phyloP scores from a whole-genome alignment of 2,888 invertebrate genomes.

The Yponomeuta cagnagella region DNA sequence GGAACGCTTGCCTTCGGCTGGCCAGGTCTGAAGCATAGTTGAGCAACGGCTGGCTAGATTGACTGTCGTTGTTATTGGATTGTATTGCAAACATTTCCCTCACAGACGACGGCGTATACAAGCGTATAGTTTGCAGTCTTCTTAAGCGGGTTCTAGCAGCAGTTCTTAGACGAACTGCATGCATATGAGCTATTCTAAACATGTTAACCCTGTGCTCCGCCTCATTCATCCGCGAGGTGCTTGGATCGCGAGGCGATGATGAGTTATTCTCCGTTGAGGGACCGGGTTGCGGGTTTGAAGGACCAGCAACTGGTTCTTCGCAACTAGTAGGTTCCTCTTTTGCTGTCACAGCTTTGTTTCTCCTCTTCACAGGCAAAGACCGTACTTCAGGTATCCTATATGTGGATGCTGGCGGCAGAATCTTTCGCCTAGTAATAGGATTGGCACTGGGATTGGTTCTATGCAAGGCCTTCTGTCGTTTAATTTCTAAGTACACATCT shows the following conservation, averaged over 20 bases:
- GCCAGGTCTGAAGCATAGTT: conserved; percentile 29
- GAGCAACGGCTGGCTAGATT: conserved; percentile 30
- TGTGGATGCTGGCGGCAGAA: conserved; percentile 48
- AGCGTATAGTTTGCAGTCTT: conserved; percentile 57
- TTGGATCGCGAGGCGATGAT: conserved; percentile 19
- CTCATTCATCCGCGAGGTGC: conserved; percentile 39
- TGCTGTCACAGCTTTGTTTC: conserved; percentile 19
- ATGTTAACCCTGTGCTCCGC: conserved; percentile 57
- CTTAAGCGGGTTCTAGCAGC: conserved; percentile 57
- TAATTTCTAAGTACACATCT: conserved; percentile 56
- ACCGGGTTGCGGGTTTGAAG: conserved; percentile 34
- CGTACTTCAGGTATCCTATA: conserved; percentile 59
- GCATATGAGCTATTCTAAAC: conserved; percentile 60
- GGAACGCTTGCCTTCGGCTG: conserved; percentile 29
- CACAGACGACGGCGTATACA: conserved; percentile 62
- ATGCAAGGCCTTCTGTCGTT: conserved; percentile 58
- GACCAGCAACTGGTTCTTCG: conserved; percentile 52
- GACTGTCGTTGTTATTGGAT: conserved; percentile 35
- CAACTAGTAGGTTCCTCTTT: conserved; percentile 30
- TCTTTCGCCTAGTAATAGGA: conserved; percentile 50
- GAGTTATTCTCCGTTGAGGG: conserved; percentile 26
- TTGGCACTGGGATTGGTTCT: conserved; percentile 58
- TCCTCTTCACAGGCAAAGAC: conserved; percentile 37
- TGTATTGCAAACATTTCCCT: conserved; percentile 59
- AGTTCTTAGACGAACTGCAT: conserved; percentile 54